Evolutionary conservation across 2,888 invertebrate species (phyloP).

Genomic region (Microchrysa polita): DNA sequence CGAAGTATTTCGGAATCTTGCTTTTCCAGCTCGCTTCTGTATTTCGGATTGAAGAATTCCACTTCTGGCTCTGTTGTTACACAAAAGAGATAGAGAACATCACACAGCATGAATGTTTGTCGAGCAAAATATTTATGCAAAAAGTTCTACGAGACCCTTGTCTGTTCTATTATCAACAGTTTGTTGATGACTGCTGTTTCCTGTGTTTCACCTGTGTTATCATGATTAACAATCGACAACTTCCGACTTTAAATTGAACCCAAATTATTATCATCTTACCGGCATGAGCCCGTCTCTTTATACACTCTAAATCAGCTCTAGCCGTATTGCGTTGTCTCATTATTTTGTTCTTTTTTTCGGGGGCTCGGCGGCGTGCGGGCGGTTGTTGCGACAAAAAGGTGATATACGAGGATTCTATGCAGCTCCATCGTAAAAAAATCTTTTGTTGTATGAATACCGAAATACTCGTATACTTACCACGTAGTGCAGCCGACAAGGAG

Average conservation of each 20-base stretch:
- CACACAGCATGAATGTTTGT: not conserved
- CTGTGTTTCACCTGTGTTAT: not conserved
- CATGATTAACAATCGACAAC: not conserved
- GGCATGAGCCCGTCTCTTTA: too few relatives aligned
- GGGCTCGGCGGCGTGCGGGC: too few relatives aligned
- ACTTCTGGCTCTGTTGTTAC: constrained; percentile 67
- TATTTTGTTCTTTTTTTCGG: too few relatives aligned
- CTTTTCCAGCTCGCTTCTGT: constrained; percentile 72
- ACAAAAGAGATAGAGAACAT: not conserved
- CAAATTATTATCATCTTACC: too few relatives aligned
- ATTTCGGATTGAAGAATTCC: constrained; percentile 80
- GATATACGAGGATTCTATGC: too few relatives aligned
- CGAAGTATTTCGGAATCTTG: constrained; percentile 72
- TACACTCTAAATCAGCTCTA: too few relatives aligned
- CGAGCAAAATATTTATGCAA: constrained; percentile 12
- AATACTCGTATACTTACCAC: constrained; percentile 32
- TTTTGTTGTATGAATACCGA: not conserved
- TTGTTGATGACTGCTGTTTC: not conserved
- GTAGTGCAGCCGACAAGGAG: constrained; percentile 39
- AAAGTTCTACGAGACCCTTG: not conserved
- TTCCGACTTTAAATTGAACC: too few relatives aligned
- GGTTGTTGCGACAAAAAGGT: too few relatives aligned
- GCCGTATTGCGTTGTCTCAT: too few relatives aligned
- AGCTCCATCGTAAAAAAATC: too few relatives aligned
- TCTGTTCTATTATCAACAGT: not conserved